Evolutionary conservation across 2,797 vertebrate species (phyloP), one percentile per base, ranked within the genome.

Genomic region (Peromyscus aztecus): DNA sequence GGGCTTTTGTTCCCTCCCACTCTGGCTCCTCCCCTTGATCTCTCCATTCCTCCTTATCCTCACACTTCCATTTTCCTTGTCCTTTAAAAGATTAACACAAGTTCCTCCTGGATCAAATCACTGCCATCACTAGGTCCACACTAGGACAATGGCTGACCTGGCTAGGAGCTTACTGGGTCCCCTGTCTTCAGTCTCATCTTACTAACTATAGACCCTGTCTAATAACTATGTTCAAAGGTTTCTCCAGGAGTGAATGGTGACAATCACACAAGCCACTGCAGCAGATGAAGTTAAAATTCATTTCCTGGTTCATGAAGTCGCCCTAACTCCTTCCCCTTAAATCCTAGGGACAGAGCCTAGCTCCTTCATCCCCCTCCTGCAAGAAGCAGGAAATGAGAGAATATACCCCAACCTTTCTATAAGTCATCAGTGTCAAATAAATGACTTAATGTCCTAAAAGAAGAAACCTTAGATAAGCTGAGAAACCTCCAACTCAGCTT

Each of bases 351-450:
- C 11, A 46, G 10, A 13, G 29, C 7, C 4, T 10, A 63, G 4
- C 57, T 4, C 4, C 1, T 19, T 63, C 37, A 31, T 63, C 4
- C 7, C 2, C 57, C 24, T 83, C 2, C 16, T 3, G 4, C 4
- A 63, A 8, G 4, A 63, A 83, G 0, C n/a, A 83, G 24, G 11
- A 17, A 65, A 6, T 34, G 61, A 34, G 5, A 84, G 61, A 46
- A 21, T 21, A 46, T 14, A 52, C 52, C 52, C 52, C 52, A 2
- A 52, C 52, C 52, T 52, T 52, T 52, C 0, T 52, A 14, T 52
- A 14, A 14, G 52, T 52, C 52, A 13, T 52, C 52, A 46, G 43
- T 46, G 43, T 46, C 43, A 46, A 46, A 46, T 46, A 46, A 82
- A 82, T 40, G 16, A 11, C 7, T 24, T 46, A 31, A 21, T 84